Evolutionary conservation across 2,113 vertebrate genomes (phyloP), one percentile per base, ranked within the genome.

Genomic region (Speoplatyrhinus poulsoni): DNA sequence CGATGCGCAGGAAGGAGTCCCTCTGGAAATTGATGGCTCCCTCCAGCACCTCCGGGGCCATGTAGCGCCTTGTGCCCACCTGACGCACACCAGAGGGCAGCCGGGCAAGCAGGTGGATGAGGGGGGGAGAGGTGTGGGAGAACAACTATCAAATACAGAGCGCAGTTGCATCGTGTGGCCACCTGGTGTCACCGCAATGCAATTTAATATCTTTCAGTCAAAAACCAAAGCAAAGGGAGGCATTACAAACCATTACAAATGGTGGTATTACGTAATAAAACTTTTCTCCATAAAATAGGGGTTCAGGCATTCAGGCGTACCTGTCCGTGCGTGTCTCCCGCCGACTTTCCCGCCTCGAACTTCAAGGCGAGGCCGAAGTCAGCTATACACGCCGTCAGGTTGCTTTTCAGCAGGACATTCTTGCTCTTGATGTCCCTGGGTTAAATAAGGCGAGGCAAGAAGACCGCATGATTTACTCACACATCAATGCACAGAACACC

Each of bases 11-110:
- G 90, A 99, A 99, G 0, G 98, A 94, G 74, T 99, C 98, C n/a
- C 98, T 92, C 79, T 99, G 97, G 92, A 99, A 98, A 93, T 98
- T 99, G 69, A 99, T 99, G 73, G 97, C 98, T 10, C 97, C 98
- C 88, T 99, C 98, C 56, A 99, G 93, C n/a, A 99, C 98, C 82
- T 99, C 98, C 0, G 97, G 98, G 75, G 97, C 98, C 98, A 99
- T 99, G 84, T 99, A 98, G 67, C 98, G 93, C 67, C 97, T 93
- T 8, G 95, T 99, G 52, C 98, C 97, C 73, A 99, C 98, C 97
- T 99, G 59, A 72, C 65, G 82, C 81, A 7, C 62, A 12, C 11
- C 59, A 32, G 36, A 4, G 15, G 49, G 53, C 6, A 58, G 26
- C 26, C 26, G 26, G 26, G 26, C 26, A 2, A 26, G 26, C 26